Evolutionary conservation across 1,140 invertebrate species (phyloP).

Genomic region (Tetragonula clypearis): DNA sequence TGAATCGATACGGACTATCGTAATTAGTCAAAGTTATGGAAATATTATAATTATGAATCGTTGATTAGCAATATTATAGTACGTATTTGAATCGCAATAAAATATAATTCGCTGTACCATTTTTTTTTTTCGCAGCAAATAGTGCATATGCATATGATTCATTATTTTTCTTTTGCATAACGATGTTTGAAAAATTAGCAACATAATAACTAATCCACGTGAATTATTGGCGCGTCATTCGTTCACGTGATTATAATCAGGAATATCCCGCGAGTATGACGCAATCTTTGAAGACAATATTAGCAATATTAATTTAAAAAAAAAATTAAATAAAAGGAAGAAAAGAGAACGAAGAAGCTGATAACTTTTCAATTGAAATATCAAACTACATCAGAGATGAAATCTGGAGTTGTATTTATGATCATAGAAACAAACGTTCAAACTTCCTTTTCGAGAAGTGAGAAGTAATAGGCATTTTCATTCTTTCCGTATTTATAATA

Average conservation of each 20-base stretch:
- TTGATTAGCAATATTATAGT: background rate
- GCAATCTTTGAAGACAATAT: background rate
- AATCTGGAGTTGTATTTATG: background rate
- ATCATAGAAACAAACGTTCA: too few relatives aligned
- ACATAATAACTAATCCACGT: background rate
- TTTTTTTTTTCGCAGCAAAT: background rate
- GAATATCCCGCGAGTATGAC: constrained; percentile 3
- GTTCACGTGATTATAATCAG: constrained; percentile 1
- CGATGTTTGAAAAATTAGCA: background rate
- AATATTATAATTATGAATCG: constrained; percentile 7
- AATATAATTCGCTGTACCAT: too few relatives aligned
- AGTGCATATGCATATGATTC: too few relatives aligned
- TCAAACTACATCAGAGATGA: background rate
- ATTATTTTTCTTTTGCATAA: background rate
- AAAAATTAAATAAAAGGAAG: background rate
- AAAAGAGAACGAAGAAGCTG: too few relatives aligned
- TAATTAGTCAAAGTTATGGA: background rate
- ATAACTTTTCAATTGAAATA: background rate
- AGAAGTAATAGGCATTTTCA: background rate
- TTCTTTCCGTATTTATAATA: background rate
- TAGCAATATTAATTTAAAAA: background rate
- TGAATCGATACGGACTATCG: background rate
- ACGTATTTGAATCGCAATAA: background rate
- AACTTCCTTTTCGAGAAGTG: background rate
- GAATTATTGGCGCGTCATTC: background rate